Evolutionary conservation across 2,888 invertebrate species (phyloP), one percentile per base, ranked within the genome.

Genomic region (Microctonus aethiopoides): DNA sequence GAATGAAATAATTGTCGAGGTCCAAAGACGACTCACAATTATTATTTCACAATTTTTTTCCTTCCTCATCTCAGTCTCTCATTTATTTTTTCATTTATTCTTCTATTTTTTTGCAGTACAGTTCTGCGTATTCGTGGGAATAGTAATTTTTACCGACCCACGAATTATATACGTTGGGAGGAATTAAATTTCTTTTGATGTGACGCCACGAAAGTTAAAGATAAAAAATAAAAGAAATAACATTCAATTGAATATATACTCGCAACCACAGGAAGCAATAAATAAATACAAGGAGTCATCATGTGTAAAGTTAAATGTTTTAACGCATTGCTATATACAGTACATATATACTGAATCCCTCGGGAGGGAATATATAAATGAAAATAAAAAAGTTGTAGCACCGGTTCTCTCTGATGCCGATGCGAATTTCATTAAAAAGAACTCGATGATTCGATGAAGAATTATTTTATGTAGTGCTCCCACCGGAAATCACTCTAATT

Each of bases 331-430:
- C 36, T 64, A 54, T n/a, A n/a, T n/a, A n/a, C n/a, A n/a, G n/a
- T n/a, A n/a, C 36, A 52, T 62, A 7, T 65, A 65, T 24, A 60
- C 9, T 41, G 16, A 60, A 52, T 34, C 52, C 36, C 54, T 69
- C 24, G 11, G 29, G 41, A 41, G 67, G 54, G 46, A 24, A 52
- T 46, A 65, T 46, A 65, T 39, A 72, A 73, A 78, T n/a, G n/a
- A n/a, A n/a, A n/a, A n/a, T n/a, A n/a, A 16, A 78, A 78, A 78
- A 78, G 74, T 68, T 70, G 71, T 57, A 65, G 65, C 57, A 68
- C 71, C 70, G 68, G 69, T 70, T 70, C 69, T 73, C 69, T 67
- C 68, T 70, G 74, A 64, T 70, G 67, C 72, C 71, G 68, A 72
- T 72, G 73, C 68, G 72, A 72, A 76, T 71, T 73, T 72, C 74